These are phyloP conservation scores for Orthosia gracilis DNA, from an alignment of 2,888 invertebrate genomes.

Conservation along the genomic window DNA sequence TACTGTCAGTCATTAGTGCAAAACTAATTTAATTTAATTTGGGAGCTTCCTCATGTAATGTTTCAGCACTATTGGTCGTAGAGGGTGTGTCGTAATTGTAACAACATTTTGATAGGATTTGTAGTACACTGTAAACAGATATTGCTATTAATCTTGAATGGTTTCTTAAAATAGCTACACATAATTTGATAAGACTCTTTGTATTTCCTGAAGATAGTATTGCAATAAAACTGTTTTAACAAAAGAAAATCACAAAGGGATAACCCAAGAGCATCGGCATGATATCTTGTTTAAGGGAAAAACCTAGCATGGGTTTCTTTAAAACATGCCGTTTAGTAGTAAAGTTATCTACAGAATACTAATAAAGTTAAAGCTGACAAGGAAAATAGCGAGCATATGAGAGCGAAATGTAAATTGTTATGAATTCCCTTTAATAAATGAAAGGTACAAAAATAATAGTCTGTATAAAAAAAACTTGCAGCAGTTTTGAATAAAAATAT, in stretches of 20 bases:
- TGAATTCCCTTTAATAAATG: background rate
- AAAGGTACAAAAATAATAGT: background rate
- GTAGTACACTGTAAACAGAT: constrained; percentile 14
- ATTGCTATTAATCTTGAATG: background rate
- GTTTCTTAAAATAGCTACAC: constrained; percentile 14
- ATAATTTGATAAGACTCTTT: background rate
- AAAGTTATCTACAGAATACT: constrained; percentile 30
- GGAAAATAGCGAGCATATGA: constrained; percentile 17
- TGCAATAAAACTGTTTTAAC: background rate
- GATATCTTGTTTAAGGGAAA: constrained; percentile 6
- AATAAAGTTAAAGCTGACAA: constrained; percentile 27
- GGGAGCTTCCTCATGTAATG: background rate
- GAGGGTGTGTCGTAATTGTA: background rate
- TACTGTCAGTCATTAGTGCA: background rate
- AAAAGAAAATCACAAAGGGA: constrained; percentile 7
- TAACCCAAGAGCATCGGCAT: background rate
- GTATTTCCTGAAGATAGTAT: background rate
- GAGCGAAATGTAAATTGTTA: background rate
- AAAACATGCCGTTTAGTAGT: background rate
- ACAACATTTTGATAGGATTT: constrained; percentile 1
- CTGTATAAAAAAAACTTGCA: background rate
- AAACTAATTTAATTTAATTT: background rate
- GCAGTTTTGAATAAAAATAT: background rate
- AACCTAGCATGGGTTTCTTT: background rate
- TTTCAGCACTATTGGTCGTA: background rate